A percentile compares a stretch with the other conserved stretches of the same genome.
Conservation (phyloP, 2,113 vertebrate genomes). For the Vulpes vulpes region DNA sequence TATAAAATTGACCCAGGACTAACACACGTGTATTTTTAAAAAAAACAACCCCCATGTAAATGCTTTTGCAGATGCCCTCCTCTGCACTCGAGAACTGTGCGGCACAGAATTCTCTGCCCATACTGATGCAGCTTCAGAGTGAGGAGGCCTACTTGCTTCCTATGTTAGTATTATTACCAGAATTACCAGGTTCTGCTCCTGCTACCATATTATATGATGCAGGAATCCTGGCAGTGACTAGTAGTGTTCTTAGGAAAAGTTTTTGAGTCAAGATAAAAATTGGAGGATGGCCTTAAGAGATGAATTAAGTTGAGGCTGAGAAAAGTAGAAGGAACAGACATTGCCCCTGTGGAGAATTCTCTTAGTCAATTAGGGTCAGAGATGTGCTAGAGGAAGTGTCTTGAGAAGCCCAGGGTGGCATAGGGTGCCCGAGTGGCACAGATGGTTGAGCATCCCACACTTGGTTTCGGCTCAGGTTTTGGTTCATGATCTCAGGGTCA, state of each 20-base stretch:
- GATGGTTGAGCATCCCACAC: background rate
- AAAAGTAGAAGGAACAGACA: background rate
- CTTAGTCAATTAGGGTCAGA: background rate
- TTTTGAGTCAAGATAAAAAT: background rate
- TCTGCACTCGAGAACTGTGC: background rate
- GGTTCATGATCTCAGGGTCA: background rate
- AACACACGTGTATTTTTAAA: background rate
- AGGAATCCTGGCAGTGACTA: background rate
- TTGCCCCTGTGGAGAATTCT: background rate
- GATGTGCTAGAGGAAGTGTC: background rate
- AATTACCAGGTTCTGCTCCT: background rate
- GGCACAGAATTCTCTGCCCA: background rate
- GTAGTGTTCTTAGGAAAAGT: background rate
- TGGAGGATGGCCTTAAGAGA: conserved; percentile 28
- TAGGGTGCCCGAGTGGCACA: background rate
- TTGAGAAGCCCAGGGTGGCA: background rate
- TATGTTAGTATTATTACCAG: background rate
- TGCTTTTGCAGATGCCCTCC: background rate
- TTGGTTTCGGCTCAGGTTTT: background rate
- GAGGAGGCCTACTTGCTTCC: background rate
- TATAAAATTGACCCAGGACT: background rate
- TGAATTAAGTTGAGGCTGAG: conserved; percentile 25
- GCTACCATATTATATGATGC: background rate
- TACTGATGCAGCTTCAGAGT: background rate
- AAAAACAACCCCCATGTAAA: background rate